Conservation (phyloP, 2,113 vertebrate genomes). For the Dromaius novaehollandiae region DNA sequence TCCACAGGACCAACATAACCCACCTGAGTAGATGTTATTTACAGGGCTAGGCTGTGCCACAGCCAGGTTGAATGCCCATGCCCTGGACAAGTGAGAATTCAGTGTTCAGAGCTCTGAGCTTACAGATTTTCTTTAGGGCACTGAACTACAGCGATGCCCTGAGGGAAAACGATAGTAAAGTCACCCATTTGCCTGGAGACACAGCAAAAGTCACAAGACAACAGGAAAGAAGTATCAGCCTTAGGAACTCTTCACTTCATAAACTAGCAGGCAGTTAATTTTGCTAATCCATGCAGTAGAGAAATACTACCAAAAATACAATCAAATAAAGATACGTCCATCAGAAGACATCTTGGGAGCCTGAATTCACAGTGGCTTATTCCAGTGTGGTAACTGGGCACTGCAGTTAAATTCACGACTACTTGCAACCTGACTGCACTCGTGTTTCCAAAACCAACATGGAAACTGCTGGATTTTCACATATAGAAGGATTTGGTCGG, state of each 20-base stretch:
- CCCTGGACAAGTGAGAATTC: background rate
- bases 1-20: background rate
- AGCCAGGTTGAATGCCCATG: background rate
- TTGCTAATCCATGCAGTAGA: background rate
- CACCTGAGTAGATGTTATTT: background rate
- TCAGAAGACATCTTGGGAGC: background rate
- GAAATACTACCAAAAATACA: background rate
- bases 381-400: background rate
- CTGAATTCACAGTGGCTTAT: background rate
- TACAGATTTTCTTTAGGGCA: background rate
- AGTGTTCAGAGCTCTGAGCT: background rate
- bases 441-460: background rate
- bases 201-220: background rate
- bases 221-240: background rate
- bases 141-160: background rate
- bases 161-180: background rate
- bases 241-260: background rate
- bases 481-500: fast-evolving
- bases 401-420: background rate
- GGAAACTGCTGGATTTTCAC: background rate
- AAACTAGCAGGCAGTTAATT: background rate
- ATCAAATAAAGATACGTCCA: background rate
- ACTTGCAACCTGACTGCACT: background rate
- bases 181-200: background rate
- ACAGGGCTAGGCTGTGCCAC: background rate